These are phyloP conservation scores for Myripristis jacobus DNA, from an alignment of 2,797 vertebrate genomes.

Conservation along the genomic window DNA sequence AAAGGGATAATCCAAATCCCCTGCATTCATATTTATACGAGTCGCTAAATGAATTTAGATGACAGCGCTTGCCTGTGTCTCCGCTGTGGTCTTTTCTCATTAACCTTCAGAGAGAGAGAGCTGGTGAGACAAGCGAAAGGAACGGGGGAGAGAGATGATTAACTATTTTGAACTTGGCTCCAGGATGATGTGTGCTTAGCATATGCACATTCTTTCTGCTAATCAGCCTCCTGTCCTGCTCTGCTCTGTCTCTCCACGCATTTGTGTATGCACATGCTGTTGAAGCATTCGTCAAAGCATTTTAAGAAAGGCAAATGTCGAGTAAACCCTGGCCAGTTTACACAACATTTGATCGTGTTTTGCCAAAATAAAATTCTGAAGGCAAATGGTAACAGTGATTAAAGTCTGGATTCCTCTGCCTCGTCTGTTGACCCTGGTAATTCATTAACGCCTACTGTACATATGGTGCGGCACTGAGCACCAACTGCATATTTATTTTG, in stretches of 20 bases:
- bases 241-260: not conserved
- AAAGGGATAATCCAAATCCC: constrained; percentile 17
- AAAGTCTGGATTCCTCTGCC: constrained; percentile 5
- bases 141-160: constrained; percentile 40
- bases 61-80: not conserved
- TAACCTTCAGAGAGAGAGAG: constrained; percentile 24
- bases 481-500: not conserved
- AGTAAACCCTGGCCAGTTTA: constrained; percentile 1
- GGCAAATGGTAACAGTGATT: constrained; percentile 7
- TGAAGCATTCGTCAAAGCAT: not conserved
- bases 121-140: not conserved
- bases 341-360: constrained; percentile 12
- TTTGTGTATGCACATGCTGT: not conserved
- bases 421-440: constrained; percentile 21
- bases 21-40: constrained; percentile 11
- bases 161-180: constrained; percentile 61
- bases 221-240: constrained; percentile 16
- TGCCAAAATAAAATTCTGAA: constrained; percentile 24
- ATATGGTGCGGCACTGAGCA: constrained; percentile 1
- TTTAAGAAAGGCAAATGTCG: constrained; percentile 4
- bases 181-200: constrained; percentile 54
- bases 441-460: not conserved
- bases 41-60: constrained; percentile 6
- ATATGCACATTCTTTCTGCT: constrained; percentile 34
- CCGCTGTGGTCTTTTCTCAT: constrained; percentile 9